Evolutionary conservation across 30 jellyfish, hydroid and myxozoan genomes (phyloP).

Genomic region (Morbakka virulenta): DNA sequence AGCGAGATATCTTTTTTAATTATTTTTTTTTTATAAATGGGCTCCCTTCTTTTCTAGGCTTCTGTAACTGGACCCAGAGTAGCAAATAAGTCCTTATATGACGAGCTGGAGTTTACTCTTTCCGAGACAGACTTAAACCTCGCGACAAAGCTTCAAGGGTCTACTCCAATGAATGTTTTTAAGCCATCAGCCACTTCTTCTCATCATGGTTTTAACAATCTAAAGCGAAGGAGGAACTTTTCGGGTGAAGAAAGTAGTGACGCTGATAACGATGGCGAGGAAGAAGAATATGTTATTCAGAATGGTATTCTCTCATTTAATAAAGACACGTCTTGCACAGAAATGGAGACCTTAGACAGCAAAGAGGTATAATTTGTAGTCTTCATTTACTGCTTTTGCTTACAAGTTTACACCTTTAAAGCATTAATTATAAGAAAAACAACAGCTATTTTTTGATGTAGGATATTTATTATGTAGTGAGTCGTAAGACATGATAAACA

Average conservation of each 20-base stretch:
- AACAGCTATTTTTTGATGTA: no score
- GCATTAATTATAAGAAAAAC: no score
- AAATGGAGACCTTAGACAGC: no score
- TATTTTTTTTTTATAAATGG: no score
- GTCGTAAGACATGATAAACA: no score
- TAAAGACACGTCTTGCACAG: no score
- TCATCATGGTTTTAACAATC: neutral
- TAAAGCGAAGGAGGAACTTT: neutral
- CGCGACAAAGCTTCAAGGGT: neutral
- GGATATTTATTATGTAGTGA: no score
- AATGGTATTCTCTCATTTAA: neutral
- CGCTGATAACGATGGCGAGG: neutral
- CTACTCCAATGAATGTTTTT: conserved; percentile 25
- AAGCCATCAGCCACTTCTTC: neutral
- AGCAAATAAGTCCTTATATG: conserved; percentile 66
- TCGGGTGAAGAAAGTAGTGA: neutral
- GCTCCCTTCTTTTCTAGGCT: neutral
- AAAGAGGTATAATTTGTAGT: no score
- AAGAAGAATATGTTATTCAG: neutral
- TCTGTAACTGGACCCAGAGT: neutral
- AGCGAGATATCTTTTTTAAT: no score
- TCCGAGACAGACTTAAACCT: conserved; percentile 56
- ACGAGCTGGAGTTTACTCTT: conserved; percentile 81
- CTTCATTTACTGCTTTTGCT: no score
- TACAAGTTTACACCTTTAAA: no score